Base-by-base conservation (phyloP, 2,888 invertebrate species). In the Melanophora roralis region DNA sequence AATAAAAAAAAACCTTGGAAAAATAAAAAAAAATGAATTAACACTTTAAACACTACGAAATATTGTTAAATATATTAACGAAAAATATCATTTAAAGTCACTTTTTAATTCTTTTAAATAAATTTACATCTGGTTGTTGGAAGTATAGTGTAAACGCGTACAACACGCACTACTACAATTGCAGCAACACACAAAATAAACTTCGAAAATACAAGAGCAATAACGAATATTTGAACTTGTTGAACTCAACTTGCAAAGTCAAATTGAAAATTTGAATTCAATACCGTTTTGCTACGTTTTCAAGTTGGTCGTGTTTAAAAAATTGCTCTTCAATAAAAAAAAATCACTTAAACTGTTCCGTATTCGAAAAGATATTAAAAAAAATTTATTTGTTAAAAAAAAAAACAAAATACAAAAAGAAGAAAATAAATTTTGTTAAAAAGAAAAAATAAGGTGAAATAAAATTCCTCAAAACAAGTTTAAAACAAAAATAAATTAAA, bases 211-310 rank as follows among this genome's bases (percentile, higher is more conserved):
- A 69, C 57, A 51, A 76, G 69, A 73, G 71, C 49, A 62, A 43
- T 67, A 69, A 60, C 76, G 43, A 38, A 60, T 43, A 57, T 57
- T 55, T 67, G 43, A 78, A 62, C 71, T 74, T 74, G 74, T 65
- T 76, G 73, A 74, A 76, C 73, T 75, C 87, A 86, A 87, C 87
- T 86, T 86, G 86, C 86, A 85, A 87, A 87, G 87, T 87, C 85
- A 82, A 86, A 82, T 87, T 86, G 83, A 85, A 85, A 85, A 86
- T 86, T 85, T 85, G 86, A 84, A 86, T 88, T 88, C 84, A 88
- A 88, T 88, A 87, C 85, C 86, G 86, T 86, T 88, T 88, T 86
- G 86, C 86, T 85, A 85, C 86, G 87, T 87, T 88, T 87, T 87
- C 87, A 85, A 88, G 88, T 87, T 86, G 87, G 88, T 88, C 86